These are phyloP conservation scores for Macrosoma leucophasiata DNA, from an alignment of 2,888 invertebrate genomes.

Conservation along the genomic window DNA sequence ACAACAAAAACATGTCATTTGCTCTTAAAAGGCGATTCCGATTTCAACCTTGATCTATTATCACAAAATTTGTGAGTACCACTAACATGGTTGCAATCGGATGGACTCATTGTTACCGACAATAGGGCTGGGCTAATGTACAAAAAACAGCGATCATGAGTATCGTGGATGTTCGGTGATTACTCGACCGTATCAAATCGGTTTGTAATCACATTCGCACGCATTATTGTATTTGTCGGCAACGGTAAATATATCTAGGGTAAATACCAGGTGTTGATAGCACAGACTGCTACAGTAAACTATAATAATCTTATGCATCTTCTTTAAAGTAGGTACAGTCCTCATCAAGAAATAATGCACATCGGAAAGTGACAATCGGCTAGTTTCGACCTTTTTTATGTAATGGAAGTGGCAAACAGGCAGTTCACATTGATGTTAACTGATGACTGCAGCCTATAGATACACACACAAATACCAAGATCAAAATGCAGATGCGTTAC, in stretches of 20 bases:
- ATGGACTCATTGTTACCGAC: conserved; percentile 19
- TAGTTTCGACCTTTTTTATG: too few relatives aligned
- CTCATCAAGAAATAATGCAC: too few relatives aligned
- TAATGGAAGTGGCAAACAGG: too few relatives aligned
- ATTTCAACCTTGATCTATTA: neutral
- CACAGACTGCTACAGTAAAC: neutral
- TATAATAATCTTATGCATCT: neutral
- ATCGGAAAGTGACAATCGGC: too few relatives aligned
- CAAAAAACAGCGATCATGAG: too few relatives aligned
- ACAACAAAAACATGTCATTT: conserved; percentile 1
- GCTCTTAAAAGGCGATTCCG: too few relatives aligned
- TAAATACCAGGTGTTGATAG: neutral
- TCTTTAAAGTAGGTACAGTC: too few relatives aligned
- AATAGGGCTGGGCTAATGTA: conserved; percentile 20
- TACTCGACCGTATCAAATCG: conserved; percentile 40
- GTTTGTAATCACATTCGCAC: conserved; percentile 29
- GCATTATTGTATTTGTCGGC: neutral
- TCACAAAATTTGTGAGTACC: neutral
- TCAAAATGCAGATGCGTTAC: too few relatives aligned
- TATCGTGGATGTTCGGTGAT: conserved; percentile 29
- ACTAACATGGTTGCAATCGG: neutral
- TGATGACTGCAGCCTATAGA: too few relatives aligned
- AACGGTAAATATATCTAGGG: neutral
- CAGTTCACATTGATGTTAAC: too few relatives aligned
- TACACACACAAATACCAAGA: too few relatives aligned